These are phyloP conservation scores for Cephus nigrinus DNA, from an alignment of 2,888 invertebrate genomes.

Conservation along the genomic window DNA sequence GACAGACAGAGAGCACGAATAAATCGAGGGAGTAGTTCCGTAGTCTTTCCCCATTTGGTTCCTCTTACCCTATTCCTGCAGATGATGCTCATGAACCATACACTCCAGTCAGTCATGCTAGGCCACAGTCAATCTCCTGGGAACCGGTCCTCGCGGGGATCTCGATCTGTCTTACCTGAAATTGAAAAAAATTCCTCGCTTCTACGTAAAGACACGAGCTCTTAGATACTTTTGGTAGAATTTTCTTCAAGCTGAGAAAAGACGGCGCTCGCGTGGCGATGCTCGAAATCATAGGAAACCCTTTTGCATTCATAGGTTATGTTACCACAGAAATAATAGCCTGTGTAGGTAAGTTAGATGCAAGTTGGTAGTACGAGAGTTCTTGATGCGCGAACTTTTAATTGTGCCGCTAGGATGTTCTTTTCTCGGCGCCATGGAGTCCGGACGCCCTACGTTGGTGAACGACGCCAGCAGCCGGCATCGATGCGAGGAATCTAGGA, in stretches of 20 bases:
- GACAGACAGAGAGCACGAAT: constrained; percentile 1
- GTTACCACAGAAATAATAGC: neutral
- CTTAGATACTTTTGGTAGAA: neutral
- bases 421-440: constrained; percentile 28
- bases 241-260: constrained; percentile 7
- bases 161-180: neutral
- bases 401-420: constrained; percentile 40
- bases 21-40: constrained; percentile 10
- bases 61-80: constrained; percentile 14
- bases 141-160: neutral
- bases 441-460: constrained; percentile 15
- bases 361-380: constrained; percentile 26
- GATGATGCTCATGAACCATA: constrained; percentile 18
- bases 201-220: neutral
- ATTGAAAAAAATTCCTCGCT: neutral
- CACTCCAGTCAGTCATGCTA: neutral
- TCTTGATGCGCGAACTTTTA: constrained; percentile 49
- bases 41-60: neutral
- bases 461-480: neutral
- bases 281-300: neutral
- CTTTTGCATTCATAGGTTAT: constrained; percentile 16
- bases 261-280: constrained; percentile 17
- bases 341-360: neutral
- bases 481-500: constrained; percentile 10
- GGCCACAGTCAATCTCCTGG: constrained; percentile 12